Evolutionary conservation across 2,888 invertebrate genomes (phyloP), one percentile per base, ranked within the genome.

Genomic region (Pachliopta kotzebuea): DNA sequence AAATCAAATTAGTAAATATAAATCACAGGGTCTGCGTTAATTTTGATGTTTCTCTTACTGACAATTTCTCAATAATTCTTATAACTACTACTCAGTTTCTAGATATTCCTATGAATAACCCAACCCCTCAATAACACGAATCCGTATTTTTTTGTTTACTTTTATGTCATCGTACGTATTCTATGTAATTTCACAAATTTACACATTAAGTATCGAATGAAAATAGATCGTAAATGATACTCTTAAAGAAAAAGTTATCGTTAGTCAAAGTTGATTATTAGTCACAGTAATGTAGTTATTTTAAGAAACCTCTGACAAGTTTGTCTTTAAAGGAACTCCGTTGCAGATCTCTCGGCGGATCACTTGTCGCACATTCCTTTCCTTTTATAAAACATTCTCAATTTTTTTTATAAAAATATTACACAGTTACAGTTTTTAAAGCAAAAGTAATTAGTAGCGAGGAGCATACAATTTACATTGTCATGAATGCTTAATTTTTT

Each of bases 311-410:
- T 37, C 23, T 1, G 21, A 56, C 64, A 4, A 56, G 50, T 56
- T 64, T 60, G 49, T 24, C 23, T 26, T 31, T 31, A 42, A 56
- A 55, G 45, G 37, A 53, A 26, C 42, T 53, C 4, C 57, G 14
- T 21, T 21, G 50, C 14, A 9, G 21, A 21, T 52, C 7, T 11
- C 14, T 21, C 21, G 50, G n/a, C 9, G 14, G 50, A 20, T 52
- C 50, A 23, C 50, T 52, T 21, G 50, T 57, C 56, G 42, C 29
- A 54, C 58, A 63, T 58, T 63, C 58, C 63, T 42, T 18, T 4
- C 63, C 63, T 63, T 63, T 31, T 58, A 63, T 8, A 26, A 61
- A 14, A 11, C 7, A 29, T 24, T 53, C 23, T 37, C 37, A 62
- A 53, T 56, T 57, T 37, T 57, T 57, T 62, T 57, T 42, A 20